Percentiles rank a stretch among this genome's conserved stretches.
Conservation (phyloP, 2,113 vertebrate genomes). For the Carlito syrichta region DNA sequence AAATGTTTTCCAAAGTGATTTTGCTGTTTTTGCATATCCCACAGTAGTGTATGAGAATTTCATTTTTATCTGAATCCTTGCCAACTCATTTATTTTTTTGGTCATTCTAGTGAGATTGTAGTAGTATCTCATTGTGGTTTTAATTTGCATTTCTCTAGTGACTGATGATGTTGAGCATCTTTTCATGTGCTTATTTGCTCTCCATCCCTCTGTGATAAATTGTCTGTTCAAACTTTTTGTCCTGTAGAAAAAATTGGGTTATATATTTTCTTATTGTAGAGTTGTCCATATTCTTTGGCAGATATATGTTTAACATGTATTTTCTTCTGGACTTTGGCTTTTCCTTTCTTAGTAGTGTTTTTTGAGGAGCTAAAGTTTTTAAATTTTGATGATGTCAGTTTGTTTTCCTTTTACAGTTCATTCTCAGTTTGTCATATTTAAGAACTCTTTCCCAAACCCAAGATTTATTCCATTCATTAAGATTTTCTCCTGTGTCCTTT, state of each 20-base stretch:
- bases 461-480: background rate
- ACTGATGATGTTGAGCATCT: background rate
- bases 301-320: background rate
- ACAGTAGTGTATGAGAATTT: background rate
- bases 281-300: background rate
- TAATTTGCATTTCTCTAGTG: background rate
- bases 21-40: background rate
- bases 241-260: background rate
- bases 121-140: background rate
- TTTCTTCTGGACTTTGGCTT: background rate
- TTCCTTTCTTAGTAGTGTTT: background rate
- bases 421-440: background rate
- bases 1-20: background rate
- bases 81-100: background rate
- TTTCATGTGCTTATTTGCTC: background rate
- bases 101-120: background rate
- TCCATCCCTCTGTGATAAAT: background rate
- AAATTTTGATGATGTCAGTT: background rate
- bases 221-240: background rate
- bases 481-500: background rate
- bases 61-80: background rate
- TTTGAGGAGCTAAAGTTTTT: background rate
- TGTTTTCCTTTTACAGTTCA: background rate
- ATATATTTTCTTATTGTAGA: background rate
- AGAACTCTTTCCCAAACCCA: background rate